Percentiles rank a stretch among this genome's conserved stretches.
Conservation (phyloP, 2,888 invertebrate species). For the Diadromus collaris region DNA sequence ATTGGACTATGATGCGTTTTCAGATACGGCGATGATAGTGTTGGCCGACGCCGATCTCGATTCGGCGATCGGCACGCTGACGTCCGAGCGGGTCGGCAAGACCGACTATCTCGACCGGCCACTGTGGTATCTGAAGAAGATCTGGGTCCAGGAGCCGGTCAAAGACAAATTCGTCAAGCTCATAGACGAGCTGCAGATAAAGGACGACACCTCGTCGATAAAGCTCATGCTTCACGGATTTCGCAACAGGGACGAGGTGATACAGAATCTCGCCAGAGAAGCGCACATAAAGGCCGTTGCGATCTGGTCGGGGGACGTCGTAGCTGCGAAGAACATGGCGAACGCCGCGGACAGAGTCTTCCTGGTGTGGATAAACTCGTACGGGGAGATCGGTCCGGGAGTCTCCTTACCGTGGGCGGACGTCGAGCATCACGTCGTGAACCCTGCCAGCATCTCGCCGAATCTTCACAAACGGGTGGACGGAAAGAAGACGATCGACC, state of each 20-base stretch:
- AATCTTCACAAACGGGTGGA: slow-evolving; percentile 34
- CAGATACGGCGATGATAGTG: slow-evolving; percentile 60
- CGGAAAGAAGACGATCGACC: slow-evolving; percentile 43
- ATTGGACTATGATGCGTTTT: slow-evolving; percentile 21
- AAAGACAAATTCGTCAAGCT: slow-evolving; percentile 53
- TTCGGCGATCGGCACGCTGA: slow-evolving; percentile 53
- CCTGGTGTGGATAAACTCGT: slow-evolving; percentile 62
- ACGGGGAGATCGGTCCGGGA: slow-evolving; percentile 60
- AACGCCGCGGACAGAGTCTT: slow-evolving; percentile 38
- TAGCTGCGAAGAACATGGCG: slow-evolving; percentile 55
- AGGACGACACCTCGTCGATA: slow-evolving; percentile 48
- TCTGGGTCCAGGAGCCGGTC: slow-evolving; percentile 60
- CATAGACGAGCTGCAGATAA: slow-evolving; percentile 49
- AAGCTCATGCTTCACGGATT: slow-evolving; percentile 55
- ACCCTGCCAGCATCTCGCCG: slow-evolving; percentile 20
- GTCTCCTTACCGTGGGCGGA: slow-evolving; percentile 53
- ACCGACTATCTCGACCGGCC: slow-evolving; percentile 57
- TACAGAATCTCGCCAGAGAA: slow-evolving; percentile 48
- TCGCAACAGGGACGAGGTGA: slow-evolving; percentile 57
- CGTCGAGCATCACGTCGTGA: slow-evolving; percentile 49
- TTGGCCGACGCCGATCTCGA: slow-evolving; percentile 60
- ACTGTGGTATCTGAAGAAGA: slow-evolving; percentile 59
- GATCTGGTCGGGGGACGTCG: slow-evolving; percentile 61
- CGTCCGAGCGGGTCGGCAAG: slow-evolving; percentile 50
- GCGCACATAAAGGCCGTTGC: slow-evolving; percentile 52